Evolutionary conservation across 2,888 invertebrate species (phyloP), one percentile per base, ranked within the genome.

Genomic region (Notodonta ziczac): DNA sequence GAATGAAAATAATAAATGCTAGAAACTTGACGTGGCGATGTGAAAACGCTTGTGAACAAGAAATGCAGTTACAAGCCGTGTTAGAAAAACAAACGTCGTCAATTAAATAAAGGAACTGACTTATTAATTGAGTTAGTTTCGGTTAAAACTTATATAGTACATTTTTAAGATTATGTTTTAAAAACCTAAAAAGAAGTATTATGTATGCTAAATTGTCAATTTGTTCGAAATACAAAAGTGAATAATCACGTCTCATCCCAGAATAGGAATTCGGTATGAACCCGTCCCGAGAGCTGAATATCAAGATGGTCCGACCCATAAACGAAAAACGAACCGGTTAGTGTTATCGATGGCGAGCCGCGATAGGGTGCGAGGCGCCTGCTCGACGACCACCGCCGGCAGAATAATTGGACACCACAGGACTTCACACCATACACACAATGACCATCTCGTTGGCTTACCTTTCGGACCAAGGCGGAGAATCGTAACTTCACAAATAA

Each of bases 401-500:
- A 83, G 86, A 88, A 88, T 93, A 93, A 93, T 93, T 93, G 93
- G 91, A 83, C 92, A 87, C 93, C 89, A 82, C 93, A 83, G 93
- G 93, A 93, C 91, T 93, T 93, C 92, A 93, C 93, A 93, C 93
- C 88, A 89, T 81, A 76, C 72, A 64, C 73, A 75, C 78, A 80
- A 80, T 80, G 76, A 78, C 74, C 81, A 75, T 75, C 77, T 74
- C 73, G 63, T 66, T 66, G 65, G 65, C 70, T 65, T 44, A 56
- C 56, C 53, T 32, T 50, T 62, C 58, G 57, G 69, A 80, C 60
- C 65, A 78, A 75, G 78, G 81, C 66, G 66, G 71, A 82, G 66
- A 75, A 80, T 73, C 72, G 74, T 78, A 77, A 75, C 73, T 77
- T 78, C 69, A 79, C 81, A 76, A 83, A 87, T 88, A 88, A 85